Evolutionary conservation across 2,113 vertebrate species (phyloP), one percentile per base, ranked within the genome.

Genomic region (Campylorhamphus procurvoides): DNA sequence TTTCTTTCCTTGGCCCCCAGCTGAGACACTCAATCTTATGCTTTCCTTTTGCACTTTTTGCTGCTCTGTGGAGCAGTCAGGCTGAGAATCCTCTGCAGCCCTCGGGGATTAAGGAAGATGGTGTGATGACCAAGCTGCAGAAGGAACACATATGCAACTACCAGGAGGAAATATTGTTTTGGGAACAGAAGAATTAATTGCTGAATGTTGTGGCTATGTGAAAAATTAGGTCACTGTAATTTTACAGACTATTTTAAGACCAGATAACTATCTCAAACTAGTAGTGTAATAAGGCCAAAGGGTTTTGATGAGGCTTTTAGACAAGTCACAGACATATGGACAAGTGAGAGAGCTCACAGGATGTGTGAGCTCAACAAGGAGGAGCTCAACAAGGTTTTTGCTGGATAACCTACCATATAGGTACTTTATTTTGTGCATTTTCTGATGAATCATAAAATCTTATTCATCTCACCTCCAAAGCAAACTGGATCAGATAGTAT

Each of bases 171-270:
- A 78, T 64, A 50, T 1, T 63, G 49, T 23, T 90, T 68, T 47
- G 55, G 72, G 73, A 88, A 46, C 8, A 33, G 55, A 80, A 73
- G 12, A 88, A 92, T 83, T 94, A 94, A 86, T 90, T 92, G 39
- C 68, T 90, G 33, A 33, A 29, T 85, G 12, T 60, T 92, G 63
- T 40, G 24, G 37, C 18, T 66, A 55, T 88, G 72, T 66, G 64
- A 22, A 74, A 89, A 96, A 94, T 83, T 59, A 95, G 89, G 89
- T 87, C 63, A 90, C 50, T 14, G 31, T 86, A 35, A 71, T 86
- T 90, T 88, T 94, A 81, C 47, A 72, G 29, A 29, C 60, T 93
- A 71, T 94, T 90, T 93, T 71, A 81, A 88, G 90, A 88, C 28
- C 33, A 46, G 67, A 23, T 62, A 93, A 55, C 53, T 83, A 73